phyloP scores from a whole-genome alignment of 2,888 invertebrate genomes.

The Boloria selene region DNA sequence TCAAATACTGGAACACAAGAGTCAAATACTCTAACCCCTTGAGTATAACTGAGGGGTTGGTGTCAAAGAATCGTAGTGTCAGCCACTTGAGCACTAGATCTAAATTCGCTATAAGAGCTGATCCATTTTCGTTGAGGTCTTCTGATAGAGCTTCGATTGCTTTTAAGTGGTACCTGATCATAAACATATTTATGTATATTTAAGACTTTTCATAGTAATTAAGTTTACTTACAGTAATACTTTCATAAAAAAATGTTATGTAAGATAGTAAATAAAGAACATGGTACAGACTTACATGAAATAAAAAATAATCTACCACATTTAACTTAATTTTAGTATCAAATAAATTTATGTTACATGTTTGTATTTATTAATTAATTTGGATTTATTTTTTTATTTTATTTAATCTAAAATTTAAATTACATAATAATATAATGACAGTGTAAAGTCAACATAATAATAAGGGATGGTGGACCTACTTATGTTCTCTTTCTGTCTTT shows the following conservation, averaged over 20 bases:
- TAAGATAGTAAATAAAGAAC: no score
- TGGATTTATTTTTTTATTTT: no score
- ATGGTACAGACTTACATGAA: no score
- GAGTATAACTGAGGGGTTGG: conserved; percentile 97
- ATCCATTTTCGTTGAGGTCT: conserved; percentile 89
- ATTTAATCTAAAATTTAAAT: not conserved
- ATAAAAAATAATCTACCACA: no score
- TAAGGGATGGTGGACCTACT: no score
- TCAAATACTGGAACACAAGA: conserved; percentile 90
- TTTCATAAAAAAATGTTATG: no score
- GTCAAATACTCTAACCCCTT: conserved; percentile 97
- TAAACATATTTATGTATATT: not conserved
- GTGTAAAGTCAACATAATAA: not conserved
- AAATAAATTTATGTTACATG: no score
- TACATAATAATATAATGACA: not conserved
- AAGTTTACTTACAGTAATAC: no score
- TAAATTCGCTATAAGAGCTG: conserved; percentile 92
- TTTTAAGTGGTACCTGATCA: conserved; percentile 93
- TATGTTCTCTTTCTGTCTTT: no score
- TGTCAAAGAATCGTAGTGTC: conserved; percentile 98
- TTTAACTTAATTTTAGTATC: no score
- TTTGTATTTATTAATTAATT: no score
- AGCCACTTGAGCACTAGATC: conserved; percentile 98
- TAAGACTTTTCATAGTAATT: not conserved
- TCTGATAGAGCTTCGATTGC: conserved; percentile 95